phyloP scores from a whole-genome alignment of 2,113 vertebrate genomes.

The Tragelaphus buxtoni region DNA sequence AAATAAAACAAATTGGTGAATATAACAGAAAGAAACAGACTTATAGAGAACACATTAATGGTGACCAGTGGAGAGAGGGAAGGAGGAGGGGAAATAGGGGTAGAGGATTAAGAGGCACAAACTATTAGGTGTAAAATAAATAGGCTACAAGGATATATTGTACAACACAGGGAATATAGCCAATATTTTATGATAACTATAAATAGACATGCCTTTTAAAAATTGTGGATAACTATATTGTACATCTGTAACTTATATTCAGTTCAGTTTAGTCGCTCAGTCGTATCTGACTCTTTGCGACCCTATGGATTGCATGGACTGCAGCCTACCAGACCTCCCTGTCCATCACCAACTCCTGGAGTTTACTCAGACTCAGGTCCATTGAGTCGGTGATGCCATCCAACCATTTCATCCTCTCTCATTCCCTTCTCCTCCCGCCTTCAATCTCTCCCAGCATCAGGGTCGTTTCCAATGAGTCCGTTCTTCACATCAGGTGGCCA shows the following conservation, averaged over 20 bases:
- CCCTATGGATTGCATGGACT: not conserved
- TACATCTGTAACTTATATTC: not conserved
- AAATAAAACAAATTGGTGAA: not conserved
- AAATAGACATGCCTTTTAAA: not conserved
- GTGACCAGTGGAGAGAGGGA: not conserved
- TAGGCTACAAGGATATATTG: not conserved
- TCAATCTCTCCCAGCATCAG: not conserved
- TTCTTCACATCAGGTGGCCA: not conserved
- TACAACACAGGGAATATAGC: not conserved
- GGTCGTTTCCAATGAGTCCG: not conserved
- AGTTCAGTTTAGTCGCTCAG: not conserved
- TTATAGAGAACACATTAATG: not conserved
- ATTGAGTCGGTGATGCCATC: not conserved
- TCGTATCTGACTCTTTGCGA: accelerated
- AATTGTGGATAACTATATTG: not conserved
- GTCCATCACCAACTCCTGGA: not conserved
- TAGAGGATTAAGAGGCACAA: not conserved
- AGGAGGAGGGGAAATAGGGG: not conserved
- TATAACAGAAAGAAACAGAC: not conserved
- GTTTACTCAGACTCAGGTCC: not conserved
- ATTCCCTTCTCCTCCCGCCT: not conserved
- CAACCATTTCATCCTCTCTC: not conserved
- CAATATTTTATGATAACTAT: not conserved
- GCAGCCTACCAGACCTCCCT: not conserved
- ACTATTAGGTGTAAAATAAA: not conserved